phyloP scores from a whole-genome alignment of 2,797 vertebrate species.

The Sparidentex hasta region DNA sequence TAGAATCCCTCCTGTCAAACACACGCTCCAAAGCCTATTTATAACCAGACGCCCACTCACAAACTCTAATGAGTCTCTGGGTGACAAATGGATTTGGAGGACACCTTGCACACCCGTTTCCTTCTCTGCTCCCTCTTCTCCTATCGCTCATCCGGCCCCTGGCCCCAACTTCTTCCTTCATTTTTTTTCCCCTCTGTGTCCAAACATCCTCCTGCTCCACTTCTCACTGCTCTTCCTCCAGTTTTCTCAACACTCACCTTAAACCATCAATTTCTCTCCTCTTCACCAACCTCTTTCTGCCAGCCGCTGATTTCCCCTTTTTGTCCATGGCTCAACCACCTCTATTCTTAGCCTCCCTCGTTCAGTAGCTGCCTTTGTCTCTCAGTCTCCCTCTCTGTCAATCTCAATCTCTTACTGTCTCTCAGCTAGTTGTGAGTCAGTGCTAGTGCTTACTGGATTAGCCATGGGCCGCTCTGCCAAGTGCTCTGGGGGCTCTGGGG shows the following conservation, averaged over 20 bases:
- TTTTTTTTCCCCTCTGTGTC: neutral
- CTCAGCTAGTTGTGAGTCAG: slow-evolving; percentile 68
- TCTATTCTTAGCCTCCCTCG: slow-evolving; percentile 33
- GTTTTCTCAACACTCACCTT: slow-evolving; percentile 24
- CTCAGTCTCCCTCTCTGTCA: slow-evolving; percentile 44
- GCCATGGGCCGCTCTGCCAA: slow-evolving; percentile 67
- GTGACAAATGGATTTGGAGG: slow-evolving; percentile 73
- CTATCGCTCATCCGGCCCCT: slow-evolving; percentile 37
- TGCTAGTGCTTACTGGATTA: slow-evolving; percentile 71
- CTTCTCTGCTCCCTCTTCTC: slow-evolving; percentile 31
- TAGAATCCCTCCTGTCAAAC: slow-evolving; percentile 74
- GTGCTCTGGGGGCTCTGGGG: slow-evolving; percentile 57
- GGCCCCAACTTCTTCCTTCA: slow-evolving; percentile 29
- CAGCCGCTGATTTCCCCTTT: slow-evolving; percentile 27
- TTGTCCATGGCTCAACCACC: slow-evolving; percentile 30
- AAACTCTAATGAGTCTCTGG: slow-evolving; percentile 76
- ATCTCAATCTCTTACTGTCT: slow-evolving; percentile 55
- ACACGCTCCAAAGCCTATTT: slow-evolving; percentile 68
- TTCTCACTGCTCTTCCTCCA: slow-evolving; percentile 38
- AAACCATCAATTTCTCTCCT: slow-evolving; percentile 40
- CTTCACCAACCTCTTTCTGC: slow-evolving; percentile 44
- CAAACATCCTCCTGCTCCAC: slow-evolving; percentile 50
- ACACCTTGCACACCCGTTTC: slow-evolving; percentile 55
- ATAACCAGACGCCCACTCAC: slow-evolving; percentile 67
- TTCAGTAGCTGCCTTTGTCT: slow-evolving; percentile 33